Base-by-base conservation (phyloP, 2,113 vertebrate genomes). In the Dromas ardeola region DNA sequence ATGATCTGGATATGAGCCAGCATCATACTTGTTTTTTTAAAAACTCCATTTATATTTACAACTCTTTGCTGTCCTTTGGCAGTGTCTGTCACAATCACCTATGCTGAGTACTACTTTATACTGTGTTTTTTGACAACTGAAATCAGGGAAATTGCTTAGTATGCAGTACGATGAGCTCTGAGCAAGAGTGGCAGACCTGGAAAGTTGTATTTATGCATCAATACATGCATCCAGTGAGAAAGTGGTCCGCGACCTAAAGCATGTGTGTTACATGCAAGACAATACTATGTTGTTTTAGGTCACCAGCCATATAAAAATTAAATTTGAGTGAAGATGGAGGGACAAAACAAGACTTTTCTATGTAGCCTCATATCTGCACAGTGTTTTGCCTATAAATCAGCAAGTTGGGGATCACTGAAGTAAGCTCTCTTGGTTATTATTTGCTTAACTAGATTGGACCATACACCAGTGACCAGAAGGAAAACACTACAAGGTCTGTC, bases 371-470 rank as follows among this genome's bases (percentile, higher is more conserved):
- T 61, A 47, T 72, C 40, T 85, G 40, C 52, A 83, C 15, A 13
- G 18, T 25, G 69, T 50, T 91, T 25, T 79, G 52, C 43, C 53
- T 82, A 45, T 53, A 72, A 81, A 93, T 86, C 49, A 82, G 81
- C 43, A 96, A 81, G 70, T 5, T 81, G 27, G 26, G 61, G 69
- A 93, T 71, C 56, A 71, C 18, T 63, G 47, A 89, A 91, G 73
- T 63, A 89, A 93, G 56, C 23, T 82, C 45, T 69, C 30, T 78
- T 93, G 77, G 70, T 77, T 94, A 65, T 86, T 95, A 72, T 91
- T 96, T 92, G 93, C 62, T 80, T 82, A 95, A 95, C 53, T 91
- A 82, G 66, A 92, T 82, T 97, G 89, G 81, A 89, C 50, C 15
- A 40, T 86, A 91, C 45, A 55, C 89, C 86, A 91, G 79, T 82